A percentile compares a stretch with the other conserved stretches of the same genome.
Evolutionary conservation across 2,113 vertebrate genomes (phyloP).

Genomic region (Atherinomorus stipes): DNA sequence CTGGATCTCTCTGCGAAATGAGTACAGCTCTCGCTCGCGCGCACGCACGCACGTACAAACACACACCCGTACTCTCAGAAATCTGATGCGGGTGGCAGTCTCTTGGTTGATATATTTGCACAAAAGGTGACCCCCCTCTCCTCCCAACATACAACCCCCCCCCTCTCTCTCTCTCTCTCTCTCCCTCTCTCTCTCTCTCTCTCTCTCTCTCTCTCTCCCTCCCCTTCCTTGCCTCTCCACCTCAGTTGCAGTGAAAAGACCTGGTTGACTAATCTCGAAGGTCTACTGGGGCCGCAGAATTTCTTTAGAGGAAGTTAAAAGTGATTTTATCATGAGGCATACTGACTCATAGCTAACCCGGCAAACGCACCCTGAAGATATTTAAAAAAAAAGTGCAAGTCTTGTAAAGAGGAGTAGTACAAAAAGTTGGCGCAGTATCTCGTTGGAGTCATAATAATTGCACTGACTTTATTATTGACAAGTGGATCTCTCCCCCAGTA

Average conservation of each 20-base stretch:
- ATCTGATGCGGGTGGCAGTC: slow-evolving; percentile 83
- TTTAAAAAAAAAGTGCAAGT: slow-evolving; percentile 13
- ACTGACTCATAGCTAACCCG: slow-evolving; percentile 35
- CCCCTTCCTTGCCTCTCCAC: slow-evolving; percentile 23
- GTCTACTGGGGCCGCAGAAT: slow-evolving; percentile 54
- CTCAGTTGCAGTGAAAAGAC: slow-evolving; percentile 64
- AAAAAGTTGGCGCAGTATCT: background rate
- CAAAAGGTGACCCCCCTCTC: slow-evolving; percentile 81
- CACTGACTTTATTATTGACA: too few species aligned
- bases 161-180: slow-evolving; percentile 20
- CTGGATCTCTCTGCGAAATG: slow-evolving; percentile 49
- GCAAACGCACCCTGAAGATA: background rate
- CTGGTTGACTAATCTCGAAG: slow-evolving; percentile 70
- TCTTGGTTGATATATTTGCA: slow-evolving; percentile 85
- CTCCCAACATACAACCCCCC: slow-evolving; percentile 15
- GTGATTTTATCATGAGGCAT: slow-evolving; percentile 68
- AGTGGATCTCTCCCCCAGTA: too few species aligned
- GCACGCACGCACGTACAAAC: too few species aligned
- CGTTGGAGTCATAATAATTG: background rate
- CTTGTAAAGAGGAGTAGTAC: slow-evolving; percentile 2
- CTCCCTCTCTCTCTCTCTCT: slow-evolving; percentile 25
- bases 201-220: slow-evolving; percentile 30
- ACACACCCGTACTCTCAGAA: slow-evolving; percentile 67
- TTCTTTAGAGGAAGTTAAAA: slow-evolving; percentile 67
- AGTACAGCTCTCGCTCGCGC: slow-evolving; percentile 30